These are phyloP conservation scores for Pseudeuparius sepicola DNA, from an alignment of 2,888 invertebrate species.

Conservation along the genomic window DNA sequence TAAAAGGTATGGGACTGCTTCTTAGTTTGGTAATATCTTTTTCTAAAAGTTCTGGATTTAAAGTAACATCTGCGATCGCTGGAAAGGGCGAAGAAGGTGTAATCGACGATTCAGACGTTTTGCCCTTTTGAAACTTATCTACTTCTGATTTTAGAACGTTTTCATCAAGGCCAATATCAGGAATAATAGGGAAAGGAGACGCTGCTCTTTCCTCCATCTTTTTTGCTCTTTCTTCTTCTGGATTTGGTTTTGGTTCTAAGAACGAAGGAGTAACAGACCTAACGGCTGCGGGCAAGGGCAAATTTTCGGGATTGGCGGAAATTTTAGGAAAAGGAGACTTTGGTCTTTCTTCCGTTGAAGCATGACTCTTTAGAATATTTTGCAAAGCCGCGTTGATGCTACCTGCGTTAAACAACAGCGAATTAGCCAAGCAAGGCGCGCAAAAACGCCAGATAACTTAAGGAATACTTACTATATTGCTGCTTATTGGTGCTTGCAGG, in stretches of 20 bases:
- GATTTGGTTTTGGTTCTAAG: constrained; percentile 22
- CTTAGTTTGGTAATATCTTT: constrained; percentile 30
- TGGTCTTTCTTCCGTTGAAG: constrained; percentile 23
- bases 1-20: constrained; percentile 29
- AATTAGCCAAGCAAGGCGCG: constrained; percentile 5
- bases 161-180: constrained; percentile 28
- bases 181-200: constrained; percentile 31
- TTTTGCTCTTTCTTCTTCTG: constrained; percentile 18
- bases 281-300: constrained; percentile 19
- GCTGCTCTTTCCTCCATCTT: constrained; percentile 20
- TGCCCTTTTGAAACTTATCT: constrained; percentile 21
- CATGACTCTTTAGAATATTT: constrained; percentile 25
- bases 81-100: constrained; percentile 33
- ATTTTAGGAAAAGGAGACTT: constrained; percentile 30
- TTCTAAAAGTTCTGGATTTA: constrained; percentile 33
- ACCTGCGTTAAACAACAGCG: constrained; percentile 25
- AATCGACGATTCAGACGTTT: constrained; percentile 21
- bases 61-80: constrained; percentile 30
- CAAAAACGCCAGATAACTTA: no score
- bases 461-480: constrained; percentile 36
- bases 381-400: constrained; percentile 30
- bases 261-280: constrained; percentile 24
- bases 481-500: constrained; percentile 28
- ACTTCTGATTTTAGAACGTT: constrained; percentile 24
- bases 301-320: constrained; percentile 28